Conservation (phyloP, 2,888 invertebrate genomes). For the Lycia hirtaria region DNA sequence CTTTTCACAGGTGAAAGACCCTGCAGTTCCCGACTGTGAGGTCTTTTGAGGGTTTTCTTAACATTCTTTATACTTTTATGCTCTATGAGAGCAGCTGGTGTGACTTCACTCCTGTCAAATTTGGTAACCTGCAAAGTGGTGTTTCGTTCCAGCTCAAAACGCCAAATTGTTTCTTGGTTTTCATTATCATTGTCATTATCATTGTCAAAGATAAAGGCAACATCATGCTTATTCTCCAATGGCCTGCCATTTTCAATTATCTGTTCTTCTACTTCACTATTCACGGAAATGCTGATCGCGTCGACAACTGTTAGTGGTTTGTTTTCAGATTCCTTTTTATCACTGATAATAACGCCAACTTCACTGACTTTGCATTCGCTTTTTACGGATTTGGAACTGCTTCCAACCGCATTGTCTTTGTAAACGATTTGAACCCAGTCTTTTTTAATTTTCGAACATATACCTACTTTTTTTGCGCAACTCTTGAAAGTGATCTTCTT, state of each 20-base stretch:
- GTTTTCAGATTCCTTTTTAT: not conserved
- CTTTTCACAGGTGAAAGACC: slow-evolving; percentile 58
- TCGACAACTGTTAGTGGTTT: too few relatives aligned
- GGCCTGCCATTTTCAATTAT: too few relatives aligned
- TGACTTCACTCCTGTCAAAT: slow-evolving; percentile 41
- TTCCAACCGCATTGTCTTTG: slow-evolving; percentile 43
- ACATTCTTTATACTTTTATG: slow-evolving; percentile 63
- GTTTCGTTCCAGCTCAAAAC: slow-evolving; percentile 38
- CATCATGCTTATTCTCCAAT: not conserved
- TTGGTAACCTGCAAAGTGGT: slow-evolving; percentile 18
- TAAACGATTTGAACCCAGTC: slow-evolving; percentile 60
- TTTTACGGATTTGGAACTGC: not conserved
- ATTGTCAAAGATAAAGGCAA: slow-evolving; percentile 31
- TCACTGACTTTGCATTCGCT: not conserved
- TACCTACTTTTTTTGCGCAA: slow-evolving; percentile 59
- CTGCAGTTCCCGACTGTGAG: slow-evolving; percentile 71
- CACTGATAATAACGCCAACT: not conserved
- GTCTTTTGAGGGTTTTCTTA: slow-evolving; percentile 71
- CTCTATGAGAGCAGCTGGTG: slow-evolving; percentile 58
- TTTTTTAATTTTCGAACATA: slow-evolving; percentile 50
- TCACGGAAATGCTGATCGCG: too few relatives aligned
- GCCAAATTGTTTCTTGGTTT: slow-evolving; percentile 18
- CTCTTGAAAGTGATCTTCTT: slow-evolving; percentile 38
- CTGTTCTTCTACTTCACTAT: too few relatives aligned
- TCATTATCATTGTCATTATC: slow-evolving; percentile 52